Base-by-base conservation (phyloP, 2,888 invertebrate species). In the Orthonychiurus folsomi region DNA sequence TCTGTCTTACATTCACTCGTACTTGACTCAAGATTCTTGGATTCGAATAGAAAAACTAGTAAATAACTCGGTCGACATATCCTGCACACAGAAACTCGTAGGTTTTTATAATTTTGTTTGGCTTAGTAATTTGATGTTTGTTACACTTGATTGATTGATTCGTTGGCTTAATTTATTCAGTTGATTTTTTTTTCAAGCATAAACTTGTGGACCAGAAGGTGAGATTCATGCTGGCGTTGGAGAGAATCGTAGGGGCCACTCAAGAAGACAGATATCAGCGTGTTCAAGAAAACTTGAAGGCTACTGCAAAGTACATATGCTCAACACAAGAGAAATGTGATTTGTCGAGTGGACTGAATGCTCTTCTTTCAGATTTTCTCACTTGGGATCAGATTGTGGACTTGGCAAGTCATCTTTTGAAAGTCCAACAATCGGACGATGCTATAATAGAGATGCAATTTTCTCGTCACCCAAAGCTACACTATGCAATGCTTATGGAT, bases 401-500 rank as follows among this genome's bases (percentile, higher is more conserved):
- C 9, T 37, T 37, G 37, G 37, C 15, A 15, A 37, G 5, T 37
- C 37, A 5, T 5, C 5, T 37, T 37, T 5, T 37, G 2, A 3
- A 56, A 56, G 20, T 21, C 27, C 27, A 18, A 21, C 18, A 3
- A 3, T n/a, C n/a, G n/a, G n/a, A n/a, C n/a, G n/a, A n/a, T n/a
- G n/a, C n/a, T n/a, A n/a, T n/a, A n/a, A n/a, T n/a, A n/a, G n/a
- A n/a, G n/a, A n/a, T n/a, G n/a, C n/a, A 15, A 26, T 56, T 56
- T 56, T 37, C 56, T 20, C 24, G 53, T 20, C 56, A 63, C 25
- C 50, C 60, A n/a, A 27, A 28, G 2, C 65, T 69, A 52, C 66
- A 66, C 21, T 63, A 62, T n/a, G 66, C 67, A 2, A 28, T 71
- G 18, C 23, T 69, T 18, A 27, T 71, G 2, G 69, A 68, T 52